Evolutionary conservation across 2,888 invertebrate genomes (phyloP), one percentile per base, ranked within the genome.

Genomic region (Linnaemya tessellans): DNA sequence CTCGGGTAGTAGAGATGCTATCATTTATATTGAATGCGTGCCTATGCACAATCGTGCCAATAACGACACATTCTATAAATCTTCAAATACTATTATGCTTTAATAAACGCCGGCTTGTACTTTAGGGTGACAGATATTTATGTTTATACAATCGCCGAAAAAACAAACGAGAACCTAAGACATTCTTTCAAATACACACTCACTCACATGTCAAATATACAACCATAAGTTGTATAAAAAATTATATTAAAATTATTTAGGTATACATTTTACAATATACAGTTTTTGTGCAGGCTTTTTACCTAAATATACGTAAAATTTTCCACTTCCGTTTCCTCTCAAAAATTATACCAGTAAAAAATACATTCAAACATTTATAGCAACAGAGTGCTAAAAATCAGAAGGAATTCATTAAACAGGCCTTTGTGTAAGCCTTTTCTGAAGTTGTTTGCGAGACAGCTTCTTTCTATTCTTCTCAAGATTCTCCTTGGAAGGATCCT

Each of bases 51-150:
- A 83, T 79, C 75, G 80, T 84, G 84, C 68, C 80, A 84, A 84
- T 78, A 84, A 77, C 84, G 62, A 84, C 84, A 80, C 84, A 78
- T 84, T 80, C 84, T 73, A 78, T 73, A 78, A 80, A 84, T 84
- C 80, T 77, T 22, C 18, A 67, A 80, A 71, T 84, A n/a, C n/a
- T n/a, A 75, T 80, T 84, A 84, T 80, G 80, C 71, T 80, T 84
- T 80, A 84, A 84, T 84, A 80, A 84, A 80, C 22, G 67, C 41
- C 60, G 41, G 10, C 35, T 70, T 65, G 30, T 43, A 41, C 20
- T 30, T 51, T 25, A 15, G 22, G 58, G 25, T 25, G 41, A 56
- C 46, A 38, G n/a, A 38, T 25, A 7, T 22, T 60, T 20, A 35
- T n/a, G 13, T 22, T 9, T 68, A 1, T n/a, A 60, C 25, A 79